Evolutionary conservation across 2,113 vertebrate species (phyloP).

Genomic region (Etheostoma cragini): DNA sequence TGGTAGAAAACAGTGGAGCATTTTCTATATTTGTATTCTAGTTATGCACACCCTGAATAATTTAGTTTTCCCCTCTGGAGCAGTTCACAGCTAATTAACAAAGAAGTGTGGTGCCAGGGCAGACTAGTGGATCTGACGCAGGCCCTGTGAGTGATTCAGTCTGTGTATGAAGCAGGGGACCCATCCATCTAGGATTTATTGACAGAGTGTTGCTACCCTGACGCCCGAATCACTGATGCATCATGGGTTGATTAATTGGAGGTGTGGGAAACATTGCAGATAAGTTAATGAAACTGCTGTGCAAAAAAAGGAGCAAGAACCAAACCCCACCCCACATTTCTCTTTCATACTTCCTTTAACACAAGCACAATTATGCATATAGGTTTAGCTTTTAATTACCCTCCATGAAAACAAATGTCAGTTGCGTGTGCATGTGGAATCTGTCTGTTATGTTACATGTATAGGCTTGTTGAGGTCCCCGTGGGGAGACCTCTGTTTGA

Average conservation of each 20-base stretch:
- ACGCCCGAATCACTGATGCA: conserved; percentile 74
- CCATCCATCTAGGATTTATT: conserved; percentile 75
- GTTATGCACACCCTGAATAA: conserved; percentile 72
- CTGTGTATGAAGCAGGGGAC: conserved; percentile 61
- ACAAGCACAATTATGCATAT: neutral
- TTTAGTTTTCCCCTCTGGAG: conserved; percentile 71
- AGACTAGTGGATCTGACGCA: conserved; percentile 64
- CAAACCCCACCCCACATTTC: conserved; percentile 25
- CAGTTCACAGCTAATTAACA: conserved; percentile 79
- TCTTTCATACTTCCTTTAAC: neutral
- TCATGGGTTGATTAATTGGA: conserved; percentile 78
- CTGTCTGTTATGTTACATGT: conserved; percentile 41
- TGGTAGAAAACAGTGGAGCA: conserved; percentile 21
- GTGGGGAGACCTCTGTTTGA: conserved; percentile 51
- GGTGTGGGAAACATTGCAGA: conserved; percentile 41
- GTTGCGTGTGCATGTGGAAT: neutral
- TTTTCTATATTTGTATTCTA: conserved; percentile 74
- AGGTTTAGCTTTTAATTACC: conserved; percentile 39
- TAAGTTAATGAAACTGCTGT: conserved; percentile 63
- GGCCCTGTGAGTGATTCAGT: conserved; percentile 70
- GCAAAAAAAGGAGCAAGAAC: conserved; percentile 8
- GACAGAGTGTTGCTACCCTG: conserved; percentile 64
- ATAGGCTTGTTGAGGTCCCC: conserved; percentile 37
- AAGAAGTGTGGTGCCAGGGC: conserved; percentile 68
- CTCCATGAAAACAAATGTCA: conserved; percentile 26